Evolutionary conservation across 2,888 invertebrate species (phyloP).

Genomic region (Habrosyne pyritoides): DNA sequence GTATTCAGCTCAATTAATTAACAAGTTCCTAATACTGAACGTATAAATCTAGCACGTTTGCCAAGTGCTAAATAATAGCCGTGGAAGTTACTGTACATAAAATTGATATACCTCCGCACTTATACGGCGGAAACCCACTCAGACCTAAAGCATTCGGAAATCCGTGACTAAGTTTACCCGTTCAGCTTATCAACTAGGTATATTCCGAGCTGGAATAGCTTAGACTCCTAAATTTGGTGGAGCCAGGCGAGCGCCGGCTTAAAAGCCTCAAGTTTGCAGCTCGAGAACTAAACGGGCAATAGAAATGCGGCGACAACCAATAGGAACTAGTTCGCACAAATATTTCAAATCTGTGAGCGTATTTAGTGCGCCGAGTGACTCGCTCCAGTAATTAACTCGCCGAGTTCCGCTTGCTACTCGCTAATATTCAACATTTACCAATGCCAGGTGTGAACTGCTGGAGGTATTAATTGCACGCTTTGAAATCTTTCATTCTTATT

Average conservation of each 20-base stretch:
- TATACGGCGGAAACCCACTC: neutral
- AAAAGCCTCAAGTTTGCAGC: constrained; percentile 39
- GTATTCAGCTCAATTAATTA: neutral
- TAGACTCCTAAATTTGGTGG: constrained; percentile 35
- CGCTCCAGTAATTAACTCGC: constrained; percentile 15
- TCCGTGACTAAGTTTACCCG: constrained; percentile 44
- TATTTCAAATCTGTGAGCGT: constrained; percentile 35
- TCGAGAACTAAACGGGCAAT: constrained; percentile 31
- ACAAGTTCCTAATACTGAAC: neutral
- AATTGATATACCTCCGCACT: neutral
- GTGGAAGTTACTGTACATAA: neutral
- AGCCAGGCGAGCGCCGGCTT: constrained; percentile 38
- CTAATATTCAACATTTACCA: constrained; percentile 2
- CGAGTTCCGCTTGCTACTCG: constrained; percentile 7
- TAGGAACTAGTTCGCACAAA: constrained; percentile 23
- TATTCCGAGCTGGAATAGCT: constrained; percentile 38
- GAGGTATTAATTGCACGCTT: neutral
- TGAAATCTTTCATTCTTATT: neutral
- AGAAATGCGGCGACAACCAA: constrained; percentile 24
- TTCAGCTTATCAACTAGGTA: constrained; percentile 37
- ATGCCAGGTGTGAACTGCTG: neutral
- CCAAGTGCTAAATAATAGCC: neutral
- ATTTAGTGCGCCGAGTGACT: constrained; percentile 26
- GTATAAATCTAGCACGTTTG: neutral
- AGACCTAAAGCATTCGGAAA: constrained; percentile 1